Percentiles rank a stretch among this genome's conserved stretches.
Conservation (phyloP, 2,888 invertebrate species). For the Leucophenga maculata region DNA sequence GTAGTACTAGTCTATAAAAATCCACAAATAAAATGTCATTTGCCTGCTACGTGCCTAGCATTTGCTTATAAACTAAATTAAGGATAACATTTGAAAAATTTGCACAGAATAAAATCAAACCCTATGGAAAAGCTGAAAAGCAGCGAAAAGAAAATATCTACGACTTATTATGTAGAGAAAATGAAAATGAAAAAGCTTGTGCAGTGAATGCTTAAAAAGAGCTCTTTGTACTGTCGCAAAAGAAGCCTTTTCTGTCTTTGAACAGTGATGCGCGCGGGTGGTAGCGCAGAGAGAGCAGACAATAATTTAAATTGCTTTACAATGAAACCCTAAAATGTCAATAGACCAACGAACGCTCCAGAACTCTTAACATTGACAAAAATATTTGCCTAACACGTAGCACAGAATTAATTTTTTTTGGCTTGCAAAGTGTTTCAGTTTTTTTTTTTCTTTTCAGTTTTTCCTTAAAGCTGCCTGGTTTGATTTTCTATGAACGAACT, state of each 20-base stretch:
- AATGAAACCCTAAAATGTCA: constrained; percentile 64
- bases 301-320: constrained; percentile 65
- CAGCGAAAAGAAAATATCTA: constrained; percentile 17
- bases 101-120: constrained; percentile 63
- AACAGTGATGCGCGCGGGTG: background rate
- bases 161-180: constrained; percentile 18
- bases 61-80: constrained; percentile 65
- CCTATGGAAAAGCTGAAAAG: constrained; percentile 27
- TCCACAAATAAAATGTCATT: constrained; percentile 68
- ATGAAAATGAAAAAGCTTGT: constrained; percentile 54
- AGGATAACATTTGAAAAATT: constrained; percentile 65
- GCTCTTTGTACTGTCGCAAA: background rate
- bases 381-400: background rate
- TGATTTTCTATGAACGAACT: too few relatives aligned
- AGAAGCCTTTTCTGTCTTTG: constrained; percentile 19
- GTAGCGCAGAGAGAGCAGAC: constrained; percentile 38
- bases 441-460: constrained; percentile 34
- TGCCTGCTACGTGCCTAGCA: constrained; percentile 67
- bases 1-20: constrained; percentile 56
- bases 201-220: constrained; percentile 59
- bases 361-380: background rate
- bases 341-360: constrained; percentile 40
- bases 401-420: constrained; percentile 40
- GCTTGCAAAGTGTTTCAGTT: constrained; percentile 57
- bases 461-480: too few relatives aligned